Evolutionary conservation across 2,888 invertebrate genomes (phyloP).

Genomic region (Hirtodrosophila histrioides): DNA sequence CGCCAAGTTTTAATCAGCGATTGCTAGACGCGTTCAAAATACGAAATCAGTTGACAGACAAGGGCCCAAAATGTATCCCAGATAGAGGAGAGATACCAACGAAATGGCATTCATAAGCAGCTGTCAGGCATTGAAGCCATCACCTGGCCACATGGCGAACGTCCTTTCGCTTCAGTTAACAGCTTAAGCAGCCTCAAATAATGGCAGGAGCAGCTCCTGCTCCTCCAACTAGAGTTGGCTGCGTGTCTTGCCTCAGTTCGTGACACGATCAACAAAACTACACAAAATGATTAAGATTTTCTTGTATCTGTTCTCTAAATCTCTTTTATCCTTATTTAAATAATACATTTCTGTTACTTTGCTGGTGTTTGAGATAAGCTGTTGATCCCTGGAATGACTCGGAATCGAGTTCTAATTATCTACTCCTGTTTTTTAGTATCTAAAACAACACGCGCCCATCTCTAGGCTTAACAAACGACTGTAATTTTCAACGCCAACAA

Average conservation of each 20-base stretch:
- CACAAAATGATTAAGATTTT: too few species aligned
- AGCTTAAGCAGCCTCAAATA: conserved; percentile 38
- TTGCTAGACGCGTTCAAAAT: conserved; percentile 45
- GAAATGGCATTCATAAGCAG: conserved; percentile 10
- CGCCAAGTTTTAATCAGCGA: conserved; percentile 58
- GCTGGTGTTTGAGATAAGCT: too few species aligned
- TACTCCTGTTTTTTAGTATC: too few species aligned
- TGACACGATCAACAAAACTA: too few species aligned
- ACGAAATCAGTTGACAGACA: conserved; percentile 51
- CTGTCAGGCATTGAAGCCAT: conserved; percentile 18
- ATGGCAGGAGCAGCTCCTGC: background rate
- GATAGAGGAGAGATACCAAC: conserved; percentile 6
- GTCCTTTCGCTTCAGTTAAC: conserved; percentile 34
- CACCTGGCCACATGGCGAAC: conserved; percentile 42
- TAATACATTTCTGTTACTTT: too few species aligned
- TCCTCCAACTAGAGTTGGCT: too few species aligned
- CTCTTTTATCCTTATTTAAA: too few species aligned
- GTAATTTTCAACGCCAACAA: conserved; percentile 33
- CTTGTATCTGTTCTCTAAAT: too few species aligned
- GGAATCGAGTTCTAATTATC: too few species aligned
- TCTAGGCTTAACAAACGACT: conserved; percentile 8
- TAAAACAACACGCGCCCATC: too few species aligned
- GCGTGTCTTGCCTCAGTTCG: too few species aligned
- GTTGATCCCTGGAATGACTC: too few species aligned
- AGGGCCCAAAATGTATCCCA: background rate